Base-by-base conservation (phyloP, 2,888 invertebrate genomes). In the Scrobipalpa atriplicella region DNA sequence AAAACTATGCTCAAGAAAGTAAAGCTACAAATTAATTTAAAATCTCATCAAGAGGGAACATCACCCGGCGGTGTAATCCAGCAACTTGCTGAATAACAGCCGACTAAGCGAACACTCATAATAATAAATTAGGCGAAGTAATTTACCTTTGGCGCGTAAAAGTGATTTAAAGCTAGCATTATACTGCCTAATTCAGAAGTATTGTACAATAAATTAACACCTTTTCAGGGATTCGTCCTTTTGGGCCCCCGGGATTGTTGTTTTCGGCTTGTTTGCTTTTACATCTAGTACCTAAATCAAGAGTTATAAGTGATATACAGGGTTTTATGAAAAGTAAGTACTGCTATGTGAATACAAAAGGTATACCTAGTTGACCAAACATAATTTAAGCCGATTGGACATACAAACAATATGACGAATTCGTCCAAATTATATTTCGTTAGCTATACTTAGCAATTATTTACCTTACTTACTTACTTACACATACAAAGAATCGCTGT, bases 121-220 rank as follows among this genome's bases (percentile, higher is more conserved):
- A 78, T 76, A 81, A 82, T 81, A 84, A 86, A 85, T 84, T 80
- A 77, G 69, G 67, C 69, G 69, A 75, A 73, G 76, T 82, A 82
- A 85, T 84, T 82, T 81, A 77, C 74, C 71, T 74, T 74, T 68
- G 72, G 73, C 72, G 76, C 73, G 76, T 77, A 76, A 81, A 81
- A 83, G 83, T 85, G 84, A 86, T 86, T 86, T 85, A 86, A 69
- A 66, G 65, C 66, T 67, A 70, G 76, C 84, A 84, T 85, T 80
- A 83, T 70, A 77, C 72, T 70, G 67, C 75, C 75, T 84, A 85
- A 86, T 84, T 83, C 75, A 78, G 72, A 85, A 78, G 77, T 78
- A 83, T 82, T 75, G 76, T 77, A 68, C 66, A 66, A 79, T 82
- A 80, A 83, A 83, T 83, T 81, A 80, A 78, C 80, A 81, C 78